These are phyloP conservation scores for Pseudoips prasinana DNA, from an alignment of 2,888 invertebrate species.

Conservation along the genomic window DNA sequence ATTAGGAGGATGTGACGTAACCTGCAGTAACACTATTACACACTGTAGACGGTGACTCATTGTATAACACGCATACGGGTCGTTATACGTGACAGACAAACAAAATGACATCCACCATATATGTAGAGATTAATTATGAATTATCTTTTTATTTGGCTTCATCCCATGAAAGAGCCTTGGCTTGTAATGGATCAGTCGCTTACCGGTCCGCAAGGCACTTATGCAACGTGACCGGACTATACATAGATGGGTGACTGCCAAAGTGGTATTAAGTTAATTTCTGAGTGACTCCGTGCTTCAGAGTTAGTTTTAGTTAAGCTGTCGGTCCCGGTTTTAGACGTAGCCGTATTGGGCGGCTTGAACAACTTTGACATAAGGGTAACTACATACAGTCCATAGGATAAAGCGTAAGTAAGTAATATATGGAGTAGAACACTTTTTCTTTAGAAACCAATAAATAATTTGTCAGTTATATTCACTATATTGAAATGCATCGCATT, in stretches of 20 bases:
- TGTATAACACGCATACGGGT: conserved; percentile 34
- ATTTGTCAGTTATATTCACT: conserved; percentile 13
- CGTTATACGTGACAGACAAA: conserved; percentile 37
- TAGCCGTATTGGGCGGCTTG: too few relatives aligned
- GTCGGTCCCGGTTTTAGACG: too few relatives aligned
- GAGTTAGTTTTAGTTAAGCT: too few relatives aligned
- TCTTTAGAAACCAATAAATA: conserved; percentile 10
- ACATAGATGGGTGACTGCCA: too few relatives aligned
- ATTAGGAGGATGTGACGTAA: conserved; percentile 35
- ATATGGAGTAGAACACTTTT: background rate
- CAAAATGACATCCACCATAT: conserved; percentile 21
- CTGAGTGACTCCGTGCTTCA: too few relatives aligned
- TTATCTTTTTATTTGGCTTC: conserved; percentile 11
- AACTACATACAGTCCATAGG: too few relatives aligned
- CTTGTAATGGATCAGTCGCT: background rate
- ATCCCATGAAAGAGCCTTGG: background rate
- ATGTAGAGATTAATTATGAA: conserved; percentile 17
- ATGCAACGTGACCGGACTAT: too few relatives aligned
- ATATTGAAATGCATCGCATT: conserved; percentile 32
- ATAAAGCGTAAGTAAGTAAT: too few relatives aligned
- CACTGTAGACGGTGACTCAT: conserved; percentile 36
- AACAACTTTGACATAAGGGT: too few relatives aligned
- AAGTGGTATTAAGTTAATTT: too few relatives aligned
- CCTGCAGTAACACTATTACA: conserved; percentile 21
- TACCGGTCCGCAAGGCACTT: too few relatives aligned